Conservation (phyloP, 2,888 invertebrate genomes). For the Clepsis dumicolana region DNA sequence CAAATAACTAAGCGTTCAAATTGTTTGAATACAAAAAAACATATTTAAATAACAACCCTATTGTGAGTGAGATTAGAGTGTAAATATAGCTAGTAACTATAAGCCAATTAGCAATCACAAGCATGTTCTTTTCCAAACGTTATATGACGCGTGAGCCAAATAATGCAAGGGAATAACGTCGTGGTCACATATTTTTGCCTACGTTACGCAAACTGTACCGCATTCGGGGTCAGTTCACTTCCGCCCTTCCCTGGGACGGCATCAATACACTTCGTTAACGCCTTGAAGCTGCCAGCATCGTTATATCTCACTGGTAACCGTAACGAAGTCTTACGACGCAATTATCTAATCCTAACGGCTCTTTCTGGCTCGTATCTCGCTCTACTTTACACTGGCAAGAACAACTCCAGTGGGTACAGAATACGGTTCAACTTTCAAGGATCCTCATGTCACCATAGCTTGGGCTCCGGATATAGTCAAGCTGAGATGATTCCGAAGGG, state of each 20-base stretch:
- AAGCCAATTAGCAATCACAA: background rate
- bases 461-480: background rate
- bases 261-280: conserved; percentile 20
- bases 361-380: background rate
- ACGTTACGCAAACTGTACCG: background rate
- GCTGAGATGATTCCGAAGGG: conserved; percentile 44
- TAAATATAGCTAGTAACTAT: background rate
- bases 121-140: background rate
- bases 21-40: background rate
- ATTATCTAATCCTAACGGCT: background rate
- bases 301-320: conserved; percentile 20
- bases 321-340: conserved; percentile 16
- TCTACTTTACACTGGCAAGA: background rate
- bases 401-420: background rate
- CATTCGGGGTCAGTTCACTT: conserved; percentile 1
- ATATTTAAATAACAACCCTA: background rate
- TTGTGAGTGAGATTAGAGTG: background rate
- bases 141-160: background rate
- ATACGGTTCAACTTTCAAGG: conserved; percentile 1
- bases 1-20: background rate
- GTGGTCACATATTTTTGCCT: background rate
- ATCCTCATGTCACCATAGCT: background rate
- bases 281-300: background rate
- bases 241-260: background rate
- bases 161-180: conserved; percentile 1